Evolutionary conservation across 2,113 vertebrate species (phyloP).

Genomic region (Turnix velox): DNA sequence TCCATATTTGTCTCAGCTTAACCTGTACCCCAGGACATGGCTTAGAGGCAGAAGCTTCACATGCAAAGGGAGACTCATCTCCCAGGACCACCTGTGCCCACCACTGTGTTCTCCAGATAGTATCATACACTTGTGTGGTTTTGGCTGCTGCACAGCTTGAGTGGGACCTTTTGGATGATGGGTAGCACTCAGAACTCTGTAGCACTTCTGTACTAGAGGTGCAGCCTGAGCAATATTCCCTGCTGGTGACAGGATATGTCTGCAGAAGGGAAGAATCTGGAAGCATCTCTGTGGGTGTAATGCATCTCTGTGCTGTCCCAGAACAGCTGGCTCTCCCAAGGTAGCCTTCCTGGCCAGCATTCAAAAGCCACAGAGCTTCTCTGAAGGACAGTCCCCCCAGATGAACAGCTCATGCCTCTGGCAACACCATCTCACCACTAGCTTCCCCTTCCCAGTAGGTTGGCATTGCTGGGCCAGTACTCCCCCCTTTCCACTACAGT

Average conservation of each 20-base stretch:
- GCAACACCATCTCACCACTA: not conserved
- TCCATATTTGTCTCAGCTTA: not conserved
- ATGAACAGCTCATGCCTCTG: not conserved
- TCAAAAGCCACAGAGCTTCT: not conserved
- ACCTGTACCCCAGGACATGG: not conserved
- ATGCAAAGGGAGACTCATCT: not conserved
- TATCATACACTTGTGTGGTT: not conserved
- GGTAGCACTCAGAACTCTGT: not conserved
- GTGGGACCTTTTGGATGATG: not conserved
- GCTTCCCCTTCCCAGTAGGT: not conserved
- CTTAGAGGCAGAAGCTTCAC: not conserved
- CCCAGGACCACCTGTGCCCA: not conserved
- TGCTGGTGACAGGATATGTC: rapidly evolving
- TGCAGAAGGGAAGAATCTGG: not conserved
- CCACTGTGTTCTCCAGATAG: not conserved
- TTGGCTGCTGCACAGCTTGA: not conserved
- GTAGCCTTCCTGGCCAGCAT: not conserved
- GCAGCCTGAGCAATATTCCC: not conserved
- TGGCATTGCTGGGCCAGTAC: rapidly evolving
- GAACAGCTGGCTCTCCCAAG: not conserved
- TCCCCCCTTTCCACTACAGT: not conserved
- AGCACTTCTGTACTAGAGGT: not conserved
- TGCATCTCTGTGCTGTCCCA: rapidly evolving
- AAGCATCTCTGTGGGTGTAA: not conserved
- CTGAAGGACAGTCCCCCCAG: not conserved